Evolutionary conservation across 37 sponge, comb jelly and placozoan genomes (phyloP), one percentile per base, ranked within the genome.

Genomic region (Ianthella basta): DNA sequence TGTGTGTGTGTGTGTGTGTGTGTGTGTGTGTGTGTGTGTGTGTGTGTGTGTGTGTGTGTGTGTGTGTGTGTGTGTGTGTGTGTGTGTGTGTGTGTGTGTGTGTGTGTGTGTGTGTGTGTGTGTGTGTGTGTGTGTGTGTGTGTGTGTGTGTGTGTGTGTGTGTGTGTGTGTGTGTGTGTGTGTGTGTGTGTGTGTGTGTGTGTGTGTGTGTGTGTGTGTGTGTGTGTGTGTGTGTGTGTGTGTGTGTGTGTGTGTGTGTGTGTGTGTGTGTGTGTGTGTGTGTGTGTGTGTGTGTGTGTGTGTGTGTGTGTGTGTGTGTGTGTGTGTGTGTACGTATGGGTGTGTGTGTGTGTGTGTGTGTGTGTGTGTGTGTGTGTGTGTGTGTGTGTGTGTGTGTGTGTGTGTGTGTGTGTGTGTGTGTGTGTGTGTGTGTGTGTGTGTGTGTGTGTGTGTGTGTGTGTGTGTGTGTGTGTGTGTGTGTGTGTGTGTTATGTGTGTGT

Each of bases 201-300:
- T 56, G 59, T 20, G 66, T 64, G 66, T 64, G n/a, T 64, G 23
- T 64, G 20, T 21, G 66, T 21, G 23, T 64, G 66, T 64, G 66
- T 64, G 23, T 64, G 66, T 64, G 66, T 64, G 66, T 64, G 66
- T 64, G 66, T 64, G 66, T 64, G 66, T 64, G 66, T 64, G 66
- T 64, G 66, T 64, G 66, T 64, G 66, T 64, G 66, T 64, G 66
- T 64, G 66, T 64, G 66, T 64, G 66, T 64, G 66, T 64, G 66
- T 64, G 66, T 64, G 66, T 64, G 66, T 64, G 66, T 64, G 66
- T 64, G 66, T 64, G 66, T 64, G 66, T 64, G 66, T 64, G 66
- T 64, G 66, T 16, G 23, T 64, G 66, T 64, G 66, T 64, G 66
- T 64, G 66, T 64, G 66, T 64, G 66, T 64, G 66, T 16, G 23